A percentile compares a stretch with the other conserved stretches of the same genome.
phyloP scores from a whole-genome alignment of 2,888 invertebrate species.

The Temnothorax rugatulus region DNA sequence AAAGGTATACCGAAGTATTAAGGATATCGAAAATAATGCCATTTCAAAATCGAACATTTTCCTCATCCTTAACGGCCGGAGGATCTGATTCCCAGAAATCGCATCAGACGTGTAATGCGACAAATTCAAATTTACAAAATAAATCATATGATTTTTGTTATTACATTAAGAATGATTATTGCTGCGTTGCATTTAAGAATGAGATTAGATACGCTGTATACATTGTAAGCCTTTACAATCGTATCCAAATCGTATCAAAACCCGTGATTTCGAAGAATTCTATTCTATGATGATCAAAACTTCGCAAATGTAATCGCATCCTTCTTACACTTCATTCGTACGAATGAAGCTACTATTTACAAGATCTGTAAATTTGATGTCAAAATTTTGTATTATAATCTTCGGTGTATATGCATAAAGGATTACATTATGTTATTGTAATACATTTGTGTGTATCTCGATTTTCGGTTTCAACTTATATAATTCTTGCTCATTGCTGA shows the following conservation, averaged over 20 bases:
- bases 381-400: neutral
- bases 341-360: neutral
- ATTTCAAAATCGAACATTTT: conserved; percentile 3
- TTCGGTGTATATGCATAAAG: neutral
- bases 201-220: neutral
- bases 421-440: conserved; percentile 2
- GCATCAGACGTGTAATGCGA: neutral
- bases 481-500: neutral
- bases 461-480: neutral
- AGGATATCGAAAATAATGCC: neutral
- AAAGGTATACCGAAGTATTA: neutral
- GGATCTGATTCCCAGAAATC: neutral
- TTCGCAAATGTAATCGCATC: neutral
- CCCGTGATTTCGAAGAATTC: neutral
- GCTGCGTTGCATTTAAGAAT: neutral
- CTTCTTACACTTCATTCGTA: neutral
- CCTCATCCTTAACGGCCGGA: neutral
- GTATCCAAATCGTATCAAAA: neutral
- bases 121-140: neutral
- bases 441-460: neutral
- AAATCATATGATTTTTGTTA: neutral
- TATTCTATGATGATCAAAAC: neutral
- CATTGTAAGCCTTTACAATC: neutral
- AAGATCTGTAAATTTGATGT: neutral
- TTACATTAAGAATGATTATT: neutral